Evolutionary conservation across 1,140 invertebrate genomes (phyloP), one percentile per base, ranked within the genome.

Genomic region (Drosophila eugracilis): DNA sequence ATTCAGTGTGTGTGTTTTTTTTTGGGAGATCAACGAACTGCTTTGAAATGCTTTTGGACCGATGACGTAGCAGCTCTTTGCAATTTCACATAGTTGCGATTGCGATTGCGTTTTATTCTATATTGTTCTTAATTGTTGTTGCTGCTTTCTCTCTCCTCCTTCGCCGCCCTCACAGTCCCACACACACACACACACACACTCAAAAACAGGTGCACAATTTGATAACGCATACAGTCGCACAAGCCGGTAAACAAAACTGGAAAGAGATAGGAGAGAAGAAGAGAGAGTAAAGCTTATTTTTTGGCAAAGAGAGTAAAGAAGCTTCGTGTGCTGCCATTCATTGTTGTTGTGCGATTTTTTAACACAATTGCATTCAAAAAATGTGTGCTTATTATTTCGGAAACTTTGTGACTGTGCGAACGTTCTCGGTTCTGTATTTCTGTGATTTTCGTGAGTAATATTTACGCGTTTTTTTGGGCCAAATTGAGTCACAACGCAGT

Each of bases 381-480:
- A 81, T 75, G 55, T 85, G 78, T 88, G 77, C 76, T 86, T 88
- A 86, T 47, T 86, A 86, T 86, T 86, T 86, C 83, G 81, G 83
- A 67, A 83, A 86, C 81, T 88, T 88, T 86, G 69, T 78, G 78
- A 75, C 81, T 65, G 83, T 55, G 78, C 83, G 79, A 86, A 88
- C 81, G 72, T 69, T 75, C 65, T 44, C 60, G 42, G 45, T 24
- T 86, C 73, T 69, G 44, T 42, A 26, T 57, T 55, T 60, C 81
- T 74, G 73, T 80, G 80, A 84, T 85, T 85, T 50, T 32, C 34
- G 73, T 77, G 66, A 80, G 73, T 81, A 73, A 65, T n/a, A n/a
- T 72, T 70, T 30, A 26, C 14, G 22, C n/a, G n/a, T n/a, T 6
- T 9, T 30, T 34, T 39, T 41, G 34, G 32, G 19, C 41, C 26